These are phyloP conservation scores for Taeniopygia guttata DNA, from an alignment of 2,797 vertebrate genomes.

Conservation along the genomic window DNA sequence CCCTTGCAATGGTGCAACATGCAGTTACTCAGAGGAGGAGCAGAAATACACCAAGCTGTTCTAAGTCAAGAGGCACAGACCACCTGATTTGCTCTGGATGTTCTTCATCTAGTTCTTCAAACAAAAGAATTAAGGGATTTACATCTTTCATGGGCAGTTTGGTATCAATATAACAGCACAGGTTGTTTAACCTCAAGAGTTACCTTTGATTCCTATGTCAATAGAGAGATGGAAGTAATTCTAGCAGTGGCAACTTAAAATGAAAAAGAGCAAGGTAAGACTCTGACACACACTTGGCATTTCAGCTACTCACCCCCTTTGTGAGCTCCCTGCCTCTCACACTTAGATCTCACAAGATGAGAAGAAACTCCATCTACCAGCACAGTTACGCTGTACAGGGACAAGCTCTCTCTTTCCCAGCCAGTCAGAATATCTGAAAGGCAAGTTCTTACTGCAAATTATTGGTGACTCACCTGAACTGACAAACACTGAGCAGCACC, in stretches of 20 bases:
- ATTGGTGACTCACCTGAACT: conserved; percentile 4
- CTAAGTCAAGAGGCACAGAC: neutral
- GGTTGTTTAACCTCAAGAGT: neutral
- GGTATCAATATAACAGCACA: neutral
- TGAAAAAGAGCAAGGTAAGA: neutral
- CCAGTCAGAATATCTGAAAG: conserved; percentile 23
- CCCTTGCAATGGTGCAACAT: neutral
- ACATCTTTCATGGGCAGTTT: neutral
- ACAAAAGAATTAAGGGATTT: neutral
- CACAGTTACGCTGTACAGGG: neutral
- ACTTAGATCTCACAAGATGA: neutral
- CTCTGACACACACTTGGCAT: neutral
- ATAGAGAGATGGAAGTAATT: neutral
- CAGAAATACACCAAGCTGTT: neutral
- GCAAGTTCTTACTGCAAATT: conserved; percentile 40
- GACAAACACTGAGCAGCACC: neutral
- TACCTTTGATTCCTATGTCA: neutral
- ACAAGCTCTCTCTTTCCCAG: conserved; percentile 25
- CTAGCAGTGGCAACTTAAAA: neutral
- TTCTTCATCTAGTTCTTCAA: neutral
- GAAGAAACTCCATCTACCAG: conserved; percentile 3
- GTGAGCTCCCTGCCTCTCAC: conserved; percentile 19
- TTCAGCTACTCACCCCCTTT: conserved; percentile 16
- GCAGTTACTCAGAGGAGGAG: neutral
- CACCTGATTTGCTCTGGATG: neutral